A percentile compares a stretch with the other conserved stretches of the same genome.
Evolutionary conservation across 2,888 invertebrate species (phyloP).

Genomic region (Thumatha senex): DNA sequence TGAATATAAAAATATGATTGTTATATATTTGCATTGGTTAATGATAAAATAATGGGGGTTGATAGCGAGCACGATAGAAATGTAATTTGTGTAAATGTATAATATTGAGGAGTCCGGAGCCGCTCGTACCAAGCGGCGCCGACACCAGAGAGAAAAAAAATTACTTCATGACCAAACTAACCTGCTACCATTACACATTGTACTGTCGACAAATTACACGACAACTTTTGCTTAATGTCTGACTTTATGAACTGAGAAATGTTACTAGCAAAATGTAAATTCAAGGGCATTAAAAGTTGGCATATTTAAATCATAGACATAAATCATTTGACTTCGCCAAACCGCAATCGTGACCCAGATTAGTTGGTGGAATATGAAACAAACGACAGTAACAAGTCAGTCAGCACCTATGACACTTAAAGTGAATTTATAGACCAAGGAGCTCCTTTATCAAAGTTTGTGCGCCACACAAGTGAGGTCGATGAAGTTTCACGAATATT

Average conservation of each 20-base stretch:
- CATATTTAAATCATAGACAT: slow-evolving; percentile 30
- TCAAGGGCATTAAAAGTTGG: slow-evolving; percentile 41
- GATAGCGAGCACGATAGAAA: slow-evolving; percentile 80
- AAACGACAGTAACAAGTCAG: slow-evolving; percentile 53
- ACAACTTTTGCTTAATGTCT: slow-evolving; percentile 52
- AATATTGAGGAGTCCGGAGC: slow-evolving; percentile 63
- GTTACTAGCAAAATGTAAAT: slow-evolving; percentile 40
- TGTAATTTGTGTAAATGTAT: slow-evolving; percentile 80
- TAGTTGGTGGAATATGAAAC: slow-evolving; percentile 44
- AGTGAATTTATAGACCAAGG: slow-evolving; percentile 54
- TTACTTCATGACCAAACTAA: slow-evolving; percentile 70
- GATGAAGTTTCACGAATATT: slow-evolving; percentile 74
- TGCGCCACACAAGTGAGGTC: slow-evolving; percentile 52
- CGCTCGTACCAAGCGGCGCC: slow-evolving; percentile 71
- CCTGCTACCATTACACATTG: slow-evolving; percentile 51
- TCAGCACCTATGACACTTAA: slow-evolving; percentile 65
- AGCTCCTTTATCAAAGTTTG: slow-evolving; percentile 56
- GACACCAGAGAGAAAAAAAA: slow-evolving; percentile 67
- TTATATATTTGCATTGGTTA: slow-evolving; percentile 71
- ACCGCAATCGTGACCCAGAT: slow-evolving; percentile 52
- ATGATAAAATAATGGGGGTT: slow-evolving; percentile 80
- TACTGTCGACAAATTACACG: slow-evolving; percentile 51
- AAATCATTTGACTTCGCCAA: slow-evolving; percentile 39
- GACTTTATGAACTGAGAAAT: slow-evolving; percentile 51
- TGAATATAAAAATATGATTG: slow-evolving; percentile 56